These are phyloP conservation scores for Dasypolia templi DNA, from an alignment of 2,888 invertebrate species.

Conservation along the genomic window DNA sequence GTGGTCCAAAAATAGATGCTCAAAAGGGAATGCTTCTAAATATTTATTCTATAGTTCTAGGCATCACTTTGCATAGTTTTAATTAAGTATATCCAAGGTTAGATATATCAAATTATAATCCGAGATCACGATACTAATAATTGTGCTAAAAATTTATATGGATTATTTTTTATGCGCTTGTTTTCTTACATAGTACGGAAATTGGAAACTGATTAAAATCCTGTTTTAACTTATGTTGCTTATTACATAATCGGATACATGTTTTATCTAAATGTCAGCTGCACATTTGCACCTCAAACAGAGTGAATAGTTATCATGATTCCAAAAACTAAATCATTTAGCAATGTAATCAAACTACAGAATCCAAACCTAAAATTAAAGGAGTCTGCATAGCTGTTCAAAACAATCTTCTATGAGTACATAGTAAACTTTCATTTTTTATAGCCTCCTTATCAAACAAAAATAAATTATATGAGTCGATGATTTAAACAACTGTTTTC, in stretches of 20 bases:
- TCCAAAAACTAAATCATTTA: neutral
- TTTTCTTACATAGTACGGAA: constrained; percentile 6
- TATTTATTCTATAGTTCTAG: constrained; percentile 33
- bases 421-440: constrained; percentile 40
- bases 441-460: constrained; percentile 53
- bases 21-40: too few relatives aligned
- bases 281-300: neutral
- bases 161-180: constrained; percentile 24
- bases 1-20: too few relatives aligned
- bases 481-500: constrained; percentile 37
- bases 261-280: constrained; percentile 4
- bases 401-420: constrained; percentile 8
- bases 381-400: neutral
- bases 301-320: constrained; percentile 11
- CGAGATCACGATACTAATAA: constrained; percentile 46
- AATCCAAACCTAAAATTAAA: neutral
- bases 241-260: neutral
- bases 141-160: constrained; percentile 44
- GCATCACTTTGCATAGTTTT: constrained; percentile 38
- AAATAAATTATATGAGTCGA: constrained; percentile 30
- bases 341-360: constrained; percentile 7
- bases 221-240: constrained; percentile 20
- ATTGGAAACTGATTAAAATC: constrained; percentile 26
- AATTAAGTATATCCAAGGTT: constrained; percentile 41
- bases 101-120: constrained; percentile 41